Base-by-base conservation (phyloP, 2,888 invertebrate genomes). In the Caenorhabditis zanzibari region DNA sequence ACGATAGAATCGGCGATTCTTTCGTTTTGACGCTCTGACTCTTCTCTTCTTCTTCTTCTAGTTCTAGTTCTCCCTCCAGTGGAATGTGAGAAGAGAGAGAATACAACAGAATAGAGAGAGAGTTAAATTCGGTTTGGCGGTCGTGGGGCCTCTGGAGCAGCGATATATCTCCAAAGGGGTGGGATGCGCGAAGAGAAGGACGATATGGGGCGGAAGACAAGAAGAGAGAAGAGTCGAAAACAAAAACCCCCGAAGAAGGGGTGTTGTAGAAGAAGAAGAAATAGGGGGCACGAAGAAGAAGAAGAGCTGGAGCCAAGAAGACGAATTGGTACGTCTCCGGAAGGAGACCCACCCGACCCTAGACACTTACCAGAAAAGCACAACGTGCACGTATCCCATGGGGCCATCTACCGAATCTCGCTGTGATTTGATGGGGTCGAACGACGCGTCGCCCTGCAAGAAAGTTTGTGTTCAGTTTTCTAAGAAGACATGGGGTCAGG, bases 321-420 rank as follows among this genome's bases (percentile, higher is more conserved):
- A 71, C 77, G 77, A 77, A 77, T 77, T 77, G 77, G 73, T 32
- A 54, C 28, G 28, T 61, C 47, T 19, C 66, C 49, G 54, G 74
- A 74, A 74, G 74, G 69, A 81, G 81, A 63, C 66, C 64, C 66
- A 9, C n/a, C 61, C 66, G 66, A 59, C 61, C 75, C 76, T 59
- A 71, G 71, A 81, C 80, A 74, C 81, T 81, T 74, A 81, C 81
- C 81, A 81, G 74, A 81, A 81, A 56, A 81, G 81, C 81, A 74
- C 81, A 61, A 58, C 69, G 81, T 68, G 74, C 68, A 81, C 81
- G 74, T 74, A 74, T 81, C 81, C 81, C 81, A 81, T 81, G 81
- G 81, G 74, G 69, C 72, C 81, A 81, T 81, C 81, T 81, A 81
- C 81, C 80, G 68, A 81, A 63, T 71, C 59, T 47, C 72, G 63